Percentiles rank a stretch among this genome's conserved stretches.
phyloP scores from a whole-genome alignment of 2,797 vertebrate genomes.

The Gouania willdenowi region DNA sequence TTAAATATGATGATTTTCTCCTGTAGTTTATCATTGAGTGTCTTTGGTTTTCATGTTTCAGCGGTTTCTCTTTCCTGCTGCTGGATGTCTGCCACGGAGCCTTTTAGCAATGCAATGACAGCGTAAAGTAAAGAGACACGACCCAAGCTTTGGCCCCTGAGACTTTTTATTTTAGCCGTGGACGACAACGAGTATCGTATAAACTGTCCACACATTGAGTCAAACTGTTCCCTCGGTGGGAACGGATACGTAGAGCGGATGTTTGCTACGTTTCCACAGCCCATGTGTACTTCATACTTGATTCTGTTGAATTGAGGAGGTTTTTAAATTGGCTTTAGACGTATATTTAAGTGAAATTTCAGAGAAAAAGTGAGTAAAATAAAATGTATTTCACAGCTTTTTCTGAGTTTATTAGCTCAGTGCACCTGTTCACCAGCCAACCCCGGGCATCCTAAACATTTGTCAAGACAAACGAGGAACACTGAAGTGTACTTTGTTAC shows the following conservation, averaged over 20 bases:
- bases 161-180: constrained; percentile 17
- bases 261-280: neutral
- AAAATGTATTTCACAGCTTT: constrained; percentile 15
- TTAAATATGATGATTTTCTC: too few relatives aligned
- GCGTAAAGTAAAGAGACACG: constrained; percentile 20
- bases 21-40: too few relatives aligned
- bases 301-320: too few relatives aligned
- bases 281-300: neutral
- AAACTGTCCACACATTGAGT: constrained; percentile 11
- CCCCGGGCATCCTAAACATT: constrained; percentile 52
- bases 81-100: constrained; percentile 13
- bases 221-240: constrained; percentile 7
- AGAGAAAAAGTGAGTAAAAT: neutral
- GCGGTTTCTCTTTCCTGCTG: too few relatives aligned
- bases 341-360: too few relatives aligned
- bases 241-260: neutral
- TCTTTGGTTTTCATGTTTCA: too few relatives aligned
- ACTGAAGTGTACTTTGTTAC: constrained; percentile 59
- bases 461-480: constrained; percentile 59
- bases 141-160: constrained; percentile 1
- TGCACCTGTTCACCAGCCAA: constrained; percentile 26
- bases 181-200: constrained; percentile 24
- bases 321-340: too few relatives aligned
- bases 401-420: constrained; percentile 26
- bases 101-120: constrained; percentile 12